Conservation (phyloP, 2,797 vertebrate species). For the Agapornis canus region DNA sequence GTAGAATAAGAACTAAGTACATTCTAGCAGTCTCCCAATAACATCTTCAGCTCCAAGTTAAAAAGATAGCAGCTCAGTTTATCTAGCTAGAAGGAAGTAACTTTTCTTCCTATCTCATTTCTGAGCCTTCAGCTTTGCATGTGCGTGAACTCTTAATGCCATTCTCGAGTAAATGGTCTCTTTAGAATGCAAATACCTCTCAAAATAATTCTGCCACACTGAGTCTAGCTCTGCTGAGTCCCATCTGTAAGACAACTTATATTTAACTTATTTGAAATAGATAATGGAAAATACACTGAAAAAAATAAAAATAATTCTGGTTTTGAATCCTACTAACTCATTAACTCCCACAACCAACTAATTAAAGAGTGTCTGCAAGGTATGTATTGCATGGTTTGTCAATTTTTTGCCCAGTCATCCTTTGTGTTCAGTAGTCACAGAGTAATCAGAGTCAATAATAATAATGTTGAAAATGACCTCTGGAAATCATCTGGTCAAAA, state of each 20-base stretch:
- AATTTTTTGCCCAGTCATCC: not conserved
- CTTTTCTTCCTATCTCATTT: not conserved
- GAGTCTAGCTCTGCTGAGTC: not conserved
- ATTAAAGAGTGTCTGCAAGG: not conserved
- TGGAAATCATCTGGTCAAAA: not conserved
- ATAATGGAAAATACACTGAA: not conserved
- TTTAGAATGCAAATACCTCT: not conserved
- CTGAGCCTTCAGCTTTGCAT: not conserved
- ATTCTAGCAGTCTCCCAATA: not conserved
- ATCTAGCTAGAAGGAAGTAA: not conserved
- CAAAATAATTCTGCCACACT: not conserved
- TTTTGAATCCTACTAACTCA: not conserved
- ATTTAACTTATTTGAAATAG: not conserved
- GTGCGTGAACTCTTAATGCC: not conserved
- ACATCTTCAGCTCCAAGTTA: not conserved
- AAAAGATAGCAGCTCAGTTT: not conserved
- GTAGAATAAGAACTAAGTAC: not conserved
- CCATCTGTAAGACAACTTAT: not conserved
- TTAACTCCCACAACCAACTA: not conserved
- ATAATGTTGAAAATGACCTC: not conserved
- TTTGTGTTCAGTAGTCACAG: not conserved
- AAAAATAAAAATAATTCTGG: not conserved
- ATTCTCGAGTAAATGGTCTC: not conserved
- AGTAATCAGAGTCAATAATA: not conserved
- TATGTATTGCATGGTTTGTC: not conserved